Evolutionary conservation across 2,113 vertebrate genomes (phyloP).

Genomic region (Elachura formosa): DNA sequence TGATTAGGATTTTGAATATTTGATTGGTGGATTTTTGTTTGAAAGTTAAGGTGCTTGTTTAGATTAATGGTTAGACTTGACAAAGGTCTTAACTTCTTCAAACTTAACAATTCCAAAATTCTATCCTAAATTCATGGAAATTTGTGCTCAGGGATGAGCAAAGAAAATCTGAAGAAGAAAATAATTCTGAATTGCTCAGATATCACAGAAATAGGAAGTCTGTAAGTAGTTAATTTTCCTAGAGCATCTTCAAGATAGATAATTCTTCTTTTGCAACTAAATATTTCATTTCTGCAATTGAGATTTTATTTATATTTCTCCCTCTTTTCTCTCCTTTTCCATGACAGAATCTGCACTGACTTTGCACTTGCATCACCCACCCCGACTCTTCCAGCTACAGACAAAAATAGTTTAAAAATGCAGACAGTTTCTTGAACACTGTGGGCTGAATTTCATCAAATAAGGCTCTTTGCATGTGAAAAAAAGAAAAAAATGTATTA

Average conservation of each 20-base stretch:
- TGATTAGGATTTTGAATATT: background rate
- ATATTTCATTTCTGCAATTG: background rate
- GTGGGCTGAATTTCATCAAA: slow-evolving; percentile 17
- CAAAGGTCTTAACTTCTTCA: background rate
- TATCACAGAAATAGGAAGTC: background rate
- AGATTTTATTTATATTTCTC: background rate
- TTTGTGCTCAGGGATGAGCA: background rate
- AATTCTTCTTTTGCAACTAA: background rate
- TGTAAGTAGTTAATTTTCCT: background rate
- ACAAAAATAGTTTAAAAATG: slow-evolving; percentile 43
- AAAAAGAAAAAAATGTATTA: background rate
- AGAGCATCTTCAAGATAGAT: background rate
- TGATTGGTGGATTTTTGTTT: background rate
- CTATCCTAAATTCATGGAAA: background rate
- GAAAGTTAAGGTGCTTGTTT: background rate
- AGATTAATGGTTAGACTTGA: fast-evolving
- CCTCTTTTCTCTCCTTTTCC: background rate
- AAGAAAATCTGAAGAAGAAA: background rate
- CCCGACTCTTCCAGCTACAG: background rate
- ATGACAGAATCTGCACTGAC: background rate
- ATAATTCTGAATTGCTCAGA: background rate
- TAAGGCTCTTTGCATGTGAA: background rate
- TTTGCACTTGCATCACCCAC: background rate
- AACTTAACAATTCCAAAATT: fast-evolving
- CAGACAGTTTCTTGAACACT: slow-evolving; percentile 42